These are phyloP conservation scores for Lordiphosa clarofinis DNA, from an alignment of 1,140 invertebrate genomes.

Conservation along the genomic window DNA sequence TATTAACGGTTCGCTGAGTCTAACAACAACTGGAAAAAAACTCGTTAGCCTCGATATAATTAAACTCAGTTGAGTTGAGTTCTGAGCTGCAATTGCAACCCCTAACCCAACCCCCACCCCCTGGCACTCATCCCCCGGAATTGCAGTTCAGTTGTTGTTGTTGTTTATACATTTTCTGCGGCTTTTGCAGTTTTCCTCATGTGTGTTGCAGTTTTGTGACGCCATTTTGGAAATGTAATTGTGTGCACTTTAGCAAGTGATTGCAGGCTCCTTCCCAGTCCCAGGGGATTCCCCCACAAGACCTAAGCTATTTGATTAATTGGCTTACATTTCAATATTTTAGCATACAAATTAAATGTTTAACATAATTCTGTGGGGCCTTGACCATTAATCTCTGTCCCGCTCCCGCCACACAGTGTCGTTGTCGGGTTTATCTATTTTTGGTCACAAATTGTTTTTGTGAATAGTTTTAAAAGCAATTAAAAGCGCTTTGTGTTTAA, in stretches of 20 bases:
- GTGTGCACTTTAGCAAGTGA: slow-evolving; percentile 17
- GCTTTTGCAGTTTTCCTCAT: slow-evolving; percentile 27
- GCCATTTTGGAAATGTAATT: slow-evolving; percentile 71
- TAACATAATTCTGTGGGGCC: slow-evolving; percentile 1
- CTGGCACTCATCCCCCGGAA: background rate
- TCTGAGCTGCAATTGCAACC: slow-evolving; percentile 34
- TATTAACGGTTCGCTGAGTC: slow-evolving; percentile 75
- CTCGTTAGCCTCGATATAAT: slow-evolving; percentile 72
- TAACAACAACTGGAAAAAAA: slow-evolving; percentile 43
- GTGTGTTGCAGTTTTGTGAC: slow-evolving; percentile 54
- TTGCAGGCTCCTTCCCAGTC: too few relatives aligned
- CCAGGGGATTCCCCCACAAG: background rate
- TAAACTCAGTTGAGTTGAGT: slow-evolving; percentile 62
- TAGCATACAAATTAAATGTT: background rate
- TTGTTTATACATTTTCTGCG: slow-evolving; percentile 26
- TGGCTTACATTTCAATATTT: slow-evolving; percentile 10
- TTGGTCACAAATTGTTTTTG: slow-evolving; percentile 11
- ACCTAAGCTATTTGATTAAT: slow-evolving; percentile 25
- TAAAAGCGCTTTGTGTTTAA: slow-evolving; percentile 15
- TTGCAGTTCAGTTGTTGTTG: slow-evolving; percentile 36
- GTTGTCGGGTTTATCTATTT: slow-evolving; percentile 19
- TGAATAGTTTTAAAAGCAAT: slow-evolving; percentile 34
- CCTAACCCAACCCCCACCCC: slow-evolving; percentile 1
- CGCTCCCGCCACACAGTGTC: slow-evolving; percentile 6
- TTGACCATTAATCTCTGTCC: slow-evolving; percentile 34